Evolutionary conservation across 2,888 invertebrate genomes (phyloP).

Genomic region (Catocala fraxini): DNA sequence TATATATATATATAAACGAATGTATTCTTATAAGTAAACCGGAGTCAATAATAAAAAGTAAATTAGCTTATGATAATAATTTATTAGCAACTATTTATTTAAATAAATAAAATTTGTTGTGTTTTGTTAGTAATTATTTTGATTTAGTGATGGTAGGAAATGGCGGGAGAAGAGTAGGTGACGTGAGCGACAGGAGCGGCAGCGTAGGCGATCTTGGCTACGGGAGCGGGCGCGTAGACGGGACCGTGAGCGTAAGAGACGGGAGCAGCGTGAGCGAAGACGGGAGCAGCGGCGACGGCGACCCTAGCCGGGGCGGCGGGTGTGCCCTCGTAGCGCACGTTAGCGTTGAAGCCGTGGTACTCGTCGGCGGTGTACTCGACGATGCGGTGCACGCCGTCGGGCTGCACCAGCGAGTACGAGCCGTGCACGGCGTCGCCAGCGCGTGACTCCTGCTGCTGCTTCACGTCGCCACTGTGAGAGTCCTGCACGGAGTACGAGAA

Average conservation of each 20-base stretch:
- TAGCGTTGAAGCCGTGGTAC: constrained; percentile 79
- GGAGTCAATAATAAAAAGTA: no score
- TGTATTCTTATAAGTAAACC: no score
- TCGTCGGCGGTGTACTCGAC: constrained; percentile 82
- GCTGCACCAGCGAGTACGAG: constrained; percentile 81
- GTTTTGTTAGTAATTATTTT: constrained; percentile 1
- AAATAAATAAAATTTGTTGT: constrained; percentile 23
- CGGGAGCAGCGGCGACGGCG: constrained; percentile 59
- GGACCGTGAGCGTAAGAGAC: constrained; percentile 50
- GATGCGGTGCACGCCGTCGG: constrained; percentile 79
- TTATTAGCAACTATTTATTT: constrained; percentile 38
- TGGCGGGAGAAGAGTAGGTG: constrained; percentile 71
- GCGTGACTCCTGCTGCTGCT: constrained; percentile 81
- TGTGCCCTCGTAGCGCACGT: constrained; percentile 79
- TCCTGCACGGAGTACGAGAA: constrained; percentile 82
- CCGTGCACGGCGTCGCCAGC: constrained; percentile 79
- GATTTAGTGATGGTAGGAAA: constrained; percentile 76
- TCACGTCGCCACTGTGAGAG: constrained; percentile 77
- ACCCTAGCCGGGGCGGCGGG: constrained; percentile 61
- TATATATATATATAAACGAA: no score
- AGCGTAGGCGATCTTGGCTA: constrained; percentile 52
- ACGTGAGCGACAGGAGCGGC: constrained; percentile 62
- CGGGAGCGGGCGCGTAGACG: constrained; percentile 61
- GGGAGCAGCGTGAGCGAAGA: constrained; percentile 53
- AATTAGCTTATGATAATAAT: constrained; percentile 7